Percentiles rank a stretch among this genome's conserved stretches.
Conservation (phyloP, 1,140 invertebrate genomes). For the Nilaparvata lugens region DNA sequence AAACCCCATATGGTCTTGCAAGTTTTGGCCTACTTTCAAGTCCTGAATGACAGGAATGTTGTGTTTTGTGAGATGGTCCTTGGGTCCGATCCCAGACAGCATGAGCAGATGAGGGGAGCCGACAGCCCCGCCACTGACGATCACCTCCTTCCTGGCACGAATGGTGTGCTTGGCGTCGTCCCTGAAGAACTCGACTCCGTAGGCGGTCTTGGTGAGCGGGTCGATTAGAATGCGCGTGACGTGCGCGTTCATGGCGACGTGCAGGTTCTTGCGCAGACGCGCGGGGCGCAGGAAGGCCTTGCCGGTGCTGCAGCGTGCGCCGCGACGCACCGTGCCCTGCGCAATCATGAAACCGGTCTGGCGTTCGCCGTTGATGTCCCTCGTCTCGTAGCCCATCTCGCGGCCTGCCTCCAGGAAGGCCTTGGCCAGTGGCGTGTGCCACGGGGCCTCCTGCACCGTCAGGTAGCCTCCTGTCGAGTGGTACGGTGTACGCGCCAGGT, state of each 20-base stretch:
- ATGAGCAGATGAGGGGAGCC: conserved; percentile 73
- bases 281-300: conserved; percentile 47
- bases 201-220: conserved; percentile 44
- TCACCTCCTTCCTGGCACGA: conserved; percentile 48
- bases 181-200: conserved; percentile 30
- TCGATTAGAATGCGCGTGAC: conserved; percentile 54
- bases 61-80: conserved; percentile 54
- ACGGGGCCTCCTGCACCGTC: conserved; percentile 53
- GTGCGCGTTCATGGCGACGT: conserved; percentile 43
- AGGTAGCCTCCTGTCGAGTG: conserved; percentile 55
- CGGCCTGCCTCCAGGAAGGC: conserved; percentile 84
- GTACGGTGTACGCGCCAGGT: conserved; percentile 57
- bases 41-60: conserved; percentile 60
- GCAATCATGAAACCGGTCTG: conserved; percentile 39
- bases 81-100: conserved; percentile 76
- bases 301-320: conserved; percentile 12
- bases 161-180: conserved; percentile 38
- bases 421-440: conserved; percentile 67
- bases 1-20: conserved; percentile 80
- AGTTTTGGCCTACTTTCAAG: conserved; percentile 68
- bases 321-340: conserved; percentile 30
- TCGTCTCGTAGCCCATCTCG: conserved; percentile 84
- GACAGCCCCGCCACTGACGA: conserved; percentile 67
- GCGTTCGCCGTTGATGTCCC: conserved; percentile 69
- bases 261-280: conserved; percentile 48